Evolutionary conservation across 2,113 vertebrate genomes (phyloP), one percentile per base, ranked within the genome.

Genomic region (Eublepharis macularius): DNA sequence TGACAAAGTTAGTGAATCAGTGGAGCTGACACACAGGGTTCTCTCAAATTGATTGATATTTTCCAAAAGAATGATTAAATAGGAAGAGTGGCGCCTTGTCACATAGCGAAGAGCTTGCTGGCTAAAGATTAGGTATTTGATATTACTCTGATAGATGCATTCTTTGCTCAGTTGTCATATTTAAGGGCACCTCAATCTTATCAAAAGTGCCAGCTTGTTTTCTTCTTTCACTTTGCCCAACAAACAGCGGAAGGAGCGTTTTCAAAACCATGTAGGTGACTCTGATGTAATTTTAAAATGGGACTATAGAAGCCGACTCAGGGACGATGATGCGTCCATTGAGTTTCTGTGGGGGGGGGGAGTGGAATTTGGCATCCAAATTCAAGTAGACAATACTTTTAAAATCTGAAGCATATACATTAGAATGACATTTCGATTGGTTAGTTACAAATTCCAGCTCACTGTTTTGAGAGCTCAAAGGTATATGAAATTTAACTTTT

Each of bases 11-110:
- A 69, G 54, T 87, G 57, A 79, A 79, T 87, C 76, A 79, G 75
- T 54, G 39, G 54, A 74, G 54, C 17, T 83, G 17, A 49, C 84
- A 86, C 26, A 73, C 78, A 17, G 83, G 81, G 81, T 84, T 85
- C 19, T 84, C 13, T 91, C 13, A 76, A 24, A n/a, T 65, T 80
- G 54, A 86, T 90, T 3, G 85, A 34, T 34, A 29, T 78, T 90
- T 89, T 69, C 2, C 13, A 77, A 90, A 83, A 7, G 0, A 66
- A 47, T 34, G 14, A 12, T 88, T 90, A 79, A 76, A 7, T 85
- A 80, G 66, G 60, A 87, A 87, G 87, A 87, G 11, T 68, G 39
- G 39, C 83, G 45, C 1, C 2, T 2, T 89, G 84, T 80, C 63
- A 77, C 83, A 63, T 86, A 29, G 2, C 32, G 9, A 66, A 29